A percentile compares a stretch with the other conserved stretches of the same genome.
Conservation (phyloP, 2,888 invertebrate species). For the Rhagonycha fulva region DNA sequence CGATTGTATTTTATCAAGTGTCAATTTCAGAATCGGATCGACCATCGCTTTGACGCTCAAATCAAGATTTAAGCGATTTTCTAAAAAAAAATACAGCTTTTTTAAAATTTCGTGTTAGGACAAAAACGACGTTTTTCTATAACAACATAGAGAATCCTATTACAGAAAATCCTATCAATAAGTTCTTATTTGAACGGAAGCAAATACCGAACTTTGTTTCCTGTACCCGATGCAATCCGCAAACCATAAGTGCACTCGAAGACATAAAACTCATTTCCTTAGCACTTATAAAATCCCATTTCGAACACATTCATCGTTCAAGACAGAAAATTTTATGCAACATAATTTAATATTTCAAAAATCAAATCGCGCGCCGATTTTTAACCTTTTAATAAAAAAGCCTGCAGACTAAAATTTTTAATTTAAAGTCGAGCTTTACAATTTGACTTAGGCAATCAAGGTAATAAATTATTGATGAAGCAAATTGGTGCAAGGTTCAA, state of each 20-base stretch:
- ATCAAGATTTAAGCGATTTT: background rate
- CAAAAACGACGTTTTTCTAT: background rate
- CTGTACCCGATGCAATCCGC: slow-evolving; percentile 15
- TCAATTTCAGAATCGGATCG: slow-evolving; percentile 23
- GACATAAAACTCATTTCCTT: slow-evolving; percentile 27
- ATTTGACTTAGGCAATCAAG: background rate
- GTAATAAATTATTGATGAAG: slow-evolving; percentile 12
- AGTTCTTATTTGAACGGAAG: slow-evolving; percentile 24
- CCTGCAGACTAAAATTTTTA: slow-evolving; percentile 13
- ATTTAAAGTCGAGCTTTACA: background rate
- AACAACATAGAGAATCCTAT: slow-evolving; percentile 6
- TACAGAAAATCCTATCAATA: slow-evolving; percentile 30
- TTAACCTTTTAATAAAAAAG: background rate
- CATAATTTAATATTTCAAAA: background rate
- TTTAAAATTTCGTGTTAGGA: background rate
- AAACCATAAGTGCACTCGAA: slow-evolving; percentile 14
- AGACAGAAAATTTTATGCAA: background rate
- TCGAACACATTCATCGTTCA: slow-evolving; percentile 10
- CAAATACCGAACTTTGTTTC: slow-evolving; percentile 30
- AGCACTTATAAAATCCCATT: slow-evolving; percentile 21
- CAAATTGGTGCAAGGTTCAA: slow-evolving; percentile 6
- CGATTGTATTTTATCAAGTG: slow-evolving; percentile 25
- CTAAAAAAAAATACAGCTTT: background rate
- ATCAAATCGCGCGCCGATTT: background rate
- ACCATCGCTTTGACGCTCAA: slow-evolving; percentile 5